Conservation (phyloP, 2,888 invertebrate genomes). For the Tiliacea citrago region DNA sequence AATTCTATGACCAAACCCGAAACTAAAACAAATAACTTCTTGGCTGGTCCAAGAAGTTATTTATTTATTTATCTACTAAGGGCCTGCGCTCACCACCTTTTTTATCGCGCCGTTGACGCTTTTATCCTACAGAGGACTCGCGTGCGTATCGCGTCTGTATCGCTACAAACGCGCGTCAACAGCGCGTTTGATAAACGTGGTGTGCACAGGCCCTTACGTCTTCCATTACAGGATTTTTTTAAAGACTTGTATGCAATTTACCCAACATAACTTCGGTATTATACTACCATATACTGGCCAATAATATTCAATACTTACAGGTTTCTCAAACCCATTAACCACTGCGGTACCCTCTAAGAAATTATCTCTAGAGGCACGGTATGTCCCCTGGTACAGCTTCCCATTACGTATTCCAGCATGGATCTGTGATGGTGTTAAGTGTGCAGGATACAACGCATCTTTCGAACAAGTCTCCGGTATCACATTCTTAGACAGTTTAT, state of each 20-base stretch:
- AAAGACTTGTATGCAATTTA: not conserved
- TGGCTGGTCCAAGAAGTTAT: no score
- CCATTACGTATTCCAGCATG: conserved; percentile 95
- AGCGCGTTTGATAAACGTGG: no score
- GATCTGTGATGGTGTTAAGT: conserved; percentile 94
- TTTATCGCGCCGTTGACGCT: no score
- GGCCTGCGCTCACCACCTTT: no score
- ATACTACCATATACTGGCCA: not conserved
- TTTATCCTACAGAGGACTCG: no score
- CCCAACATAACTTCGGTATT: not conserved
- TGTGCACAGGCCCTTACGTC: no score
- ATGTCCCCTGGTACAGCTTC: conserved; percentile 94
- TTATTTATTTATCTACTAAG: no score
- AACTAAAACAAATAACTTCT: no score
- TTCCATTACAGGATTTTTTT: no score
- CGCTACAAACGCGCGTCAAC: no score
- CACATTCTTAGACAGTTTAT: conserved; percentile 94
- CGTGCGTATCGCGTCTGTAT: no score
- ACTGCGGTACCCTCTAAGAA: conserved; percentile 97
- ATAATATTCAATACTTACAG: conserved; percentile 89
- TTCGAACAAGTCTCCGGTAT: conserved; percentile 91
- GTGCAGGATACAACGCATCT: conserved; percentile 95
- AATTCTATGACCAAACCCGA: not conserved
- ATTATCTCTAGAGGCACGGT: conserved; percentile 97
- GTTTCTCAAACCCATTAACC: conserved; percentile 94